A percentile compares a stretch with the other conserved stretches of the same genome.
These are phyloP conservation scores for Acleris sparsana DNA, from an alignment of 2,888 invertebrate genomes.

Conservation along the genomic window DNA sequence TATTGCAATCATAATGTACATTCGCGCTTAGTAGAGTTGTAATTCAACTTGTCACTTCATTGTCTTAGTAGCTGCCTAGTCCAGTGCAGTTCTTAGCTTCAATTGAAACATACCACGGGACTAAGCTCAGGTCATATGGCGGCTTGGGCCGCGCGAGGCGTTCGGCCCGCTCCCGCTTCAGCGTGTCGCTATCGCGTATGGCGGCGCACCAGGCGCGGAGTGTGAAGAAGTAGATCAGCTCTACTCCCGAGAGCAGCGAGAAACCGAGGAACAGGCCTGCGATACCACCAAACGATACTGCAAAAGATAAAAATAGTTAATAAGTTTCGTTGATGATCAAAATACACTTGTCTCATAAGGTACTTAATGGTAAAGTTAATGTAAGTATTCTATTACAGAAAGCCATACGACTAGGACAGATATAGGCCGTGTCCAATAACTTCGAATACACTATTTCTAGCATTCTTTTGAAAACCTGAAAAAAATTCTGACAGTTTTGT, in stretches of 20 bases:
- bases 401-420: too few relatives aligned
- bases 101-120: constrained; percentile 62
- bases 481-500: too few relatives aligned
- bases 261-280: constrained; percentile 89
- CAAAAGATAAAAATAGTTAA: neutral
- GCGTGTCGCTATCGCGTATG: constrained; percentile 73
- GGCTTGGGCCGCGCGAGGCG: constrained; percentile 67
- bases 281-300: constrained; percentile 87
- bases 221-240: constrained; percentile 90
- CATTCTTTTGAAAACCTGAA: too few relatives aligned
- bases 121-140: constrained; percentile 72
- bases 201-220: constrained; percentile 87
- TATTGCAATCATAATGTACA: too few relatives aligned
- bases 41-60: too few relatives aligned
- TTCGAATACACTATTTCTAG: too few relatives aligned
- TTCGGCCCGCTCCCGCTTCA: constrained; percentile 75
- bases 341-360: neutral
- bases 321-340: neutral
- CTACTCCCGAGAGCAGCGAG: constrained; percentile 89
- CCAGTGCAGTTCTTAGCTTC: neutral
- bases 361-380: too few relatives aligned
- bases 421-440: too few relatives aligned
- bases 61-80: too few relatives aligned
- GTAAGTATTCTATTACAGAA: too few relatives aligned
- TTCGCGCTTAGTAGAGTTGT: too few relatives aligned